Conservation (phyloP, 2,113 vertebrate genomes). For the Cariama cristata region DNA sequence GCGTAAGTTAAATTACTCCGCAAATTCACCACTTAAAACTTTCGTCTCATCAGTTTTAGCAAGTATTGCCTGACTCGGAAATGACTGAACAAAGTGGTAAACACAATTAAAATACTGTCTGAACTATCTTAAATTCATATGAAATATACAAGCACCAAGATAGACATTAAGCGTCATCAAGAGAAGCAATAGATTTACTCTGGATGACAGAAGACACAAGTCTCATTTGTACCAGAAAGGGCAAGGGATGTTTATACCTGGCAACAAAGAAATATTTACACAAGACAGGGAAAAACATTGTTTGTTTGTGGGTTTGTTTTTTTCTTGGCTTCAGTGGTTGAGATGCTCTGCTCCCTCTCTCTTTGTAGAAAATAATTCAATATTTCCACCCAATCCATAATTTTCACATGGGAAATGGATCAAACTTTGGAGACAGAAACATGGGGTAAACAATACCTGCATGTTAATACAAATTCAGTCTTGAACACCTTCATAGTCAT, state of each 20-base stretch:
- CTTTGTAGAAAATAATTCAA: background rate
- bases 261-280: background rate
- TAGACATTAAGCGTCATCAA: background rate
- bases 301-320: background rate
- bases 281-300: background rate
- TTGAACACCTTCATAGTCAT: background rate
- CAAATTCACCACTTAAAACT: background rate
- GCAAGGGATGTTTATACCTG: background rate
- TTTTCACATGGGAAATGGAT: background rate
- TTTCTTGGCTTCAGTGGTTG: background rate
- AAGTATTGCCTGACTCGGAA: background rate
- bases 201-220: background rate
- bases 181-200: background rate
- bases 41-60: background rate
- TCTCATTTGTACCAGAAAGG: background rate
- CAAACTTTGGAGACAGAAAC: background rate
- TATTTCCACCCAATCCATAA: background rate
- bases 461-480: background rate
- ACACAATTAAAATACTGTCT: background rate
- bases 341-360: background rate
- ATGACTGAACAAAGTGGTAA: background rate
- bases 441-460: background rate
- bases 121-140: background rate
- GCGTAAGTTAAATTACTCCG: background rate
- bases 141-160: background rate